Conservation (phyloP, 2,888 invertebrate genomes). For the Drosophila maculinotata region DNA sequence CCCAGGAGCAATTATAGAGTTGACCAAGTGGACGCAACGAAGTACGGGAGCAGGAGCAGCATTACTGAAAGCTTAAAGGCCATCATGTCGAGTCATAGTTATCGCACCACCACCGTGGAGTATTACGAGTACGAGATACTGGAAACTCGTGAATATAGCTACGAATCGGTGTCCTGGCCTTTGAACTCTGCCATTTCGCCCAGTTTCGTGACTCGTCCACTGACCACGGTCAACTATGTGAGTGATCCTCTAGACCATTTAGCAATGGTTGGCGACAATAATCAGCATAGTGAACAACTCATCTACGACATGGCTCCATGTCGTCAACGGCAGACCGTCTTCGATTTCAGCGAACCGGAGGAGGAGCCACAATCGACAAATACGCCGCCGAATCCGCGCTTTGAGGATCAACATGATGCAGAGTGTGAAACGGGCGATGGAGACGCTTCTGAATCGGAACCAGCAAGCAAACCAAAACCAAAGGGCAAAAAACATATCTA, state of each 20-base stretch:
- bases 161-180: constrained; percentile 27
- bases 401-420: constrained; percentile 10
- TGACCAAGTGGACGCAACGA: background rate
- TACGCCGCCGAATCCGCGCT: background rate
- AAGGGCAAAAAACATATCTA: constrained; percentile 52
- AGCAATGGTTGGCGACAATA: constrained; percentile 36
- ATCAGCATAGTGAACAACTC: constrained; percentile 8
- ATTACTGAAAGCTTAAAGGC: background rate
- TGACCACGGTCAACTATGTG: constrained; percentile 60
- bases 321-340: constrained; percentile 16
- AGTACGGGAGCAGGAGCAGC: background rate
- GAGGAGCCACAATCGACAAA: constrained; percentile 4
- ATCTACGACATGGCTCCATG: constrained; percentile 28
- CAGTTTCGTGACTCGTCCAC: constrained; percentile 58
- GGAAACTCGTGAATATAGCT: constrained; percentile 60
- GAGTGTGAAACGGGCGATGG: constrained; percentile 1
- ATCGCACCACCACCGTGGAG: constrained; percentile 47
- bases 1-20: constrained; percentile 1
- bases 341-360: constrained; percentile 5
- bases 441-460: constrained; percentile 1
- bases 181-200: constrained; percentile 23
- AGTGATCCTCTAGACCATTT: constrained; percentile 61
- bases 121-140: constrained; percentile 70
- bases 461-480: background rate
- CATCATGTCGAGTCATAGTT: constrained; percentile 45